Base-by-base conservation (phyloP, 2,888 invertebrate species). In the Trilocha varians region DNA sequence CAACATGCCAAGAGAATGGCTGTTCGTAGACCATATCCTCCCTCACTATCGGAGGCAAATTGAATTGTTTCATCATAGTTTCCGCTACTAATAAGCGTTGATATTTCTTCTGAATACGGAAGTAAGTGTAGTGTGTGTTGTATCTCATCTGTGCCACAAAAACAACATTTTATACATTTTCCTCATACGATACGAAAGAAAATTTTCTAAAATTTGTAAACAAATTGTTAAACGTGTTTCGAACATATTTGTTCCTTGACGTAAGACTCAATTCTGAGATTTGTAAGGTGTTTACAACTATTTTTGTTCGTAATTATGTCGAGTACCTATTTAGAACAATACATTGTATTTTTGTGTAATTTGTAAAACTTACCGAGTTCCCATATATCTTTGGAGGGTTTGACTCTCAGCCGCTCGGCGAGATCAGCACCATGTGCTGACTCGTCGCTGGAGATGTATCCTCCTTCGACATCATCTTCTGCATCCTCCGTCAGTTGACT, bases 1-100 rank as follows among this genome's bases (percentile, higher is more conserved):
- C 91, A 91, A 41, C 89, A 84, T 2, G 90, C 86, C 62, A 91
- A 79, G 11, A 92, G 65, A 1, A 89, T 73, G 36, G 88, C 88
- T 2, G 89, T 89, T 41, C 83, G 70, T 39, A 83, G 66, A 1
- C 75, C 83, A 49, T 57, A 64, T 48, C 70, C 63, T 42, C 69
- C 65, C 11, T 65, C 62, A 5, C 59, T 57, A 46, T 71, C 53
- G 3, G 61, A 52, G 17, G 68, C 68, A 11, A 72, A 56, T 36
- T 65, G 56, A 37, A 89, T 57, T 6, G 87, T 67, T 36, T 83
- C 78, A 16, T 85, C 82, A 33, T 83, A 76, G 16, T 80, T 65
- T 13, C 84, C 86, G 6, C 76, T 63, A 47, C 82, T 76, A 13
- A 88, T 54, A 11, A 78, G 48, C 13, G 67, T 53, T 16, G 72